Percentiles rank a stretch among this genome's conserved stretches.
These are phyloP conservation scores for Kryphioiulus occultus DNA, from an alignment of 2,888 invertebrate genomes.

Conservation along the genomic window DNA sequence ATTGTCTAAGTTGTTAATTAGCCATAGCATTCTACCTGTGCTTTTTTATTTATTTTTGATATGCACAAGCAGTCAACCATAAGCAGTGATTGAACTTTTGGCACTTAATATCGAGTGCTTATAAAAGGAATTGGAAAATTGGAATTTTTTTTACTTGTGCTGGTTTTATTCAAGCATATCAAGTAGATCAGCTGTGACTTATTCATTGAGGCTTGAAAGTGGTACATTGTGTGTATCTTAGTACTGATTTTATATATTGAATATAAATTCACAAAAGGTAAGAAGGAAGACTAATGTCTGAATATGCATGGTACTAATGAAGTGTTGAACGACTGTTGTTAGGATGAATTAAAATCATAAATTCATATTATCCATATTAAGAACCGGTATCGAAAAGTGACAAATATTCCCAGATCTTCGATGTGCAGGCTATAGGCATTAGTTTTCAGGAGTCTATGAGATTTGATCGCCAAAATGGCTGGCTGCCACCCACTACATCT, in stretches of 20 bases:
- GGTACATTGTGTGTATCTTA: no score
- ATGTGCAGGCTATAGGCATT: no score
- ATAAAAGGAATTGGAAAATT: not conserved
- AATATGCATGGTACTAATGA: no score
- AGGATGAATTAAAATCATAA: no score
- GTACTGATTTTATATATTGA: not conserved
- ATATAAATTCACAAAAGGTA: not conserved
- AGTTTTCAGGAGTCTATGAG: no score
- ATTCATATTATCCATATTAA: no score
- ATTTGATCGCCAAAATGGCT: no score
- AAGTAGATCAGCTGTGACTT: not conserved
- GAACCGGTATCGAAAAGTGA: no score
- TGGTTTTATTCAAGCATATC: not conserved
- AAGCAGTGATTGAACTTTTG: not conserved
- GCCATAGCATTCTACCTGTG: not conserved
- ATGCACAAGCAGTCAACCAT: not conserved
- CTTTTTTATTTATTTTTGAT: constrained; percentile 3
- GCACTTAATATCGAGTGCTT: not conserved
- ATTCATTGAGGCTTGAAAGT: not conserved
- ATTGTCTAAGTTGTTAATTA: not conserved
- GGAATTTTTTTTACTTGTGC: not conserved
- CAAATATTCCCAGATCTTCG: no score
- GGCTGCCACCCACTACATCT: no score
- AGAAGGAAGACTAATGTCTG: no score
- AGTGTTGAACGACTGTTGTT: not conserved